phyloP scores from a whole-genome alignment of 2,888 invertebrate species.

The Troides oblongomaculatus region DNA sequence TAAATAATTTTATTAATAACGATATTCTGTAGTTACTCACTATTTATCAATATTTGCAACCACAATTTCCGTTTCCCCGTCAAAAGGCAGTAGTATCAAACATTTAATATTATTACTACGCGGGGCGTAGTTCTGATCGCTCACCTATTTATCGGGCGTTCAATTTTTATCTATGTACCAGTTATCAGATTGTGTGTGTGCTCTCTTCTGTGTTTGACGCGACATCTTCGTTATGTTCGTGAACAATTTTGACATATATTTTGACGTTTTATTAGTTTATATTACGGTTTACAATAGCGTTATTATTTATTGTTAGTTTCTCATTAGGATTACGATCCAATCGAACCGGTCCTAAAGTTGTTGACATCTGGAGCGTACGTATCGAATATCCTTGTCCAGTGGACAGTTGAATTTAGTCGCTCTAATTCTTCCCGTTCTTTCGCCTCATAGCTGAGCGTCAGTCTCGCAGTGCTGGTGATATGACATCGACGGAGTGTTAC shows the following conservation, averaged over 20 bases:
- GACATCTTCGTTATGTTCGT: constrained; percentile 32
- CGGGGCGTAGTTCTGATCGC: constrained; percentile 13
- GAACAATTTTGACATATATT: constrained; percentile 29
- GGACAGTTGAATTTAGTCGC: constrained; percentile 73
- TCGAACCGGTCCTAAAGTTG: constrained; percentile 64
- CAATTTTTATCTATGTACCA: constrained; percentile 27
- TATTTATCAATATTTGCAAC: constrained; percentile 39
- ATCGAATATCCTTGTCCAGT: constrained; percentile 74
- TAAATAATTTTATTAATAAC: neutral
- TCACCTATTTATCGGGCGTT: constrained; percentile 31
- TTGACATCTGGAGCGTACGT: constrained; percentile 67
- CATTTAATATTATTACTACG: constrained; percentile 36
- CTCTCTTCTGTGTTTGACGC: constrained; percentile 21
- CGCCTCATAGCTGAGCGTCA: constrained; percentile 49
- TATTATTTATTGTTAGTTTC: constrained; percentile 13
- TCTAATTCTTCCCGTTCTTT: constrained; percentile 73
- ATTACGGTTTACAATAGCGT: constrained; percentile 8
- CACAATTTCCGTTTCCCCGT: constrained; percentile 48
- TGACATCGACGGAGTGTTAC: constrained; percentile 76
- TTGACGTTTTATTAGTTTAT: constrained; percentile 13
- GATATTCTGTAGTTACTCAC: neutral
- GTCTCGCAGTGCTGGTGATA: constrained; percentile 60
- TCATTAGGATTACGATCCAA: constrained; percentile 34
- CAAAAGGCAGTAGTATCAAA: constrained; percentile 39
- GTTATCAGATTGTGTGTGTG: constrained; percentile 29